phyloP scores from a whole-genome alignment of 2,888 invertebrate genomes.

The Volucella inanis region DNA sequence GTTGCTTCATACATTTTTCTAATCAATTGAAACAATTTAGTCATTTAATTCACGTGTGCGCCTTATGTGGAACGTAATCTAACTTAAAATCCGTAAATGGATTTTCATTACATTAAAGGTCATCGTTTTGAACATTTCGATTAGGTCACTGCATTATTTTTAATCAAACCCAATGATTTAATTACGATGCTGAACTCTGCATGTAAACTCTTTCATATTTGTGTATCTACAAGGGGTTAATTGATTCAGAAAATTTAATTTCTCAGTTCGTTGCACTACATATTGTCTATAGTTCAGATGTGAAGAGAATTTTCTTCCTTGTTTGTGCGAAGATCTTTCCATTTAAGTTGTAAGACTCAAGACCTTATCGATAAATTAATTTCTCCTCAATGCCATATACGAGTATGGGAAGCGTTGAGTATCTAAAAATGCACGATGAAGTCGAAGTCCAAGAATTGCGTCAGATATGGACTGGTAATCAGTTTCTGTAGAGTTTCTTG shows the following conservation, averaged over 20 bases:
- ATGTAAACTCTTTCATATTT: not conserved
- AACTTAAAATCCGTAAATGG: no score
- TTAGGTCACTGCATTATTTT: conserved; percentile 22
- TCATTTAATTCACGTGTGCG: no score
- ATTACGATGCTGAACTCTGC: conserved; percentile 16
- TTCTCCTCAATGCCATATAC: not conserved
- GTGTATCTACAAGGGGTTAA: not conserved
- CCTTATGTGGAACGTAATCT: no score
- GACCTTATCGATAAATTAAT: conserved; percentile 21
- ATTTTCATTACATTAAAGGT: no score
- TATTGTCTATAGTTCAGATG: no score
- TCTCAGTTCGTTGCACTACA: conserved; percentile 17
- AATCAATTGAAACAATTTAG: no score
- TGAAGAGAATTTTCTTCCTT: not conserved
- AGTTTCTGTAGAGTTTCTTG: not conserved
- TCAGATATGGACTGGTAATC: not conserved
- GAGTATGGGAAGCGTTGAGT: not conserved
- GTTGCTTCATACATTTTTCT: no score
- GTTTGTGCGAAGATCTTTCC: not conserved
- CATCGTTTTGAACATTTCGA: not conserved
- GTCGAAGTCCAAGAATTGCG: not conserved
- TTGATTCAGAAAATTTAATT: not conserved
- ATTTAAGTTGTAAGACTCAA: not conserved
- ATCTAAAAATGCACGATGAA: no score
- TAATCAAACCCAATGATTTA: conserved; percentile 18